Conservation (phyloP, 2,113 vertebrate species). For the Verasper variegatus region DNA sequence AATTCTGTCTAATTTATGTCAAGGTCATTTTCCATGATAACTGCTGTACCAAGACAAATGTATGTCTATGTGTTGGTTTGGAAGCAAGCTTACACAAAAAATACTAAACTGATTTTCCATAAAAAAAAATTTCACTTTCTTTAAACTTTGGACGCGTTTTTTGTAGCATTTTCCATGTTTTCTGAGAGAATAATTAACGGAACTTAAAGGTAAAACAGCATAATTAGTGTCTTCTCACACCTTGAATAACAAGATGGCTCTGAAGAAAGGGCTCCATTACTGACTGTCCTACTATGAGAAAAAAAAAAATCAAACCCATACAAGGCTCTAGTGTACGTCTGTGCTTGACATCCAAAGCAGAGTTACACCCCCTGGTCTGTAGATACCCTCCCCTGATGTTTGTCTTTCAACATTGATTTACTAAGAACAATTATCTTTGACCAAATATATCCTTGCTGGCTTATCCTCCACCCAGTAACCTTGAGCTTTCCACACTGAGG, state of each 20-base stretch:
- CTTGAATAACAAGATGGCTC: constrained; percentile 22
- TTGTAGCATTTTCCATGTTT: too few relatives aligned
- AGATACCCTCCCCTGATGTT: constrained; percentile 1
- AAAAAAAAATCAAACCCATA: neutral
- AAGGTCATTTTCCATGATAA: too few relatives aligned
- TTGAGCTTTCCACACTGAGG: constrained; percentile 43
- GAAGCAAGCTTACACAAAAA: too few relatives aligned
- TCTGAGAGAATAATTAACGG: too few relatives aligned
- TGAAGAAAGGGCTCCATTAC: constrained; percentile 9
- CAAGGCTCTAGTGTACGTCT: neutral
- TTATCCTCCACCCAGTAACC: constrained; percentile 29
- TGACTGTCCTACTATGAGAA: neutral
- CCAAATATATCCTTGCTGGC: constrained; percentile 35
- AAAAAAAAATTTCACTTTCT: too few relatives aligned
- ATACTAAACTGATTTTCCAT: too few relatives aligned
- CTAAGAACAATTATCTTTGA: constrained; percentile 37
- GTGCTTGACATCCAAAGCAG: neutral
- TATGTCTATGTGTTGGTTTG: too few relatives aligned
- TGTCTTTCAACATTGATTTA: constrained; percentile 41
- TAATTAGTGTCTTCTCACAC: neutral
- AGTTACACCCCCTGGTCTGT: neutral
- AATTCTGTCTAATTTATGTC: too few relatives aligned
- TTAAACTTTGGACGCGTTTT: too few relatives aligned
- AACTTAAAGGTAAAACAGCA: too few relatives aligned
- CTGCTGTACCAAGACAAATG: too few relatives aligned